phyloP scores from a whole-genome alignment of 2,888 invertebrate genomes.

The Mycalesis mineus region DNA sequence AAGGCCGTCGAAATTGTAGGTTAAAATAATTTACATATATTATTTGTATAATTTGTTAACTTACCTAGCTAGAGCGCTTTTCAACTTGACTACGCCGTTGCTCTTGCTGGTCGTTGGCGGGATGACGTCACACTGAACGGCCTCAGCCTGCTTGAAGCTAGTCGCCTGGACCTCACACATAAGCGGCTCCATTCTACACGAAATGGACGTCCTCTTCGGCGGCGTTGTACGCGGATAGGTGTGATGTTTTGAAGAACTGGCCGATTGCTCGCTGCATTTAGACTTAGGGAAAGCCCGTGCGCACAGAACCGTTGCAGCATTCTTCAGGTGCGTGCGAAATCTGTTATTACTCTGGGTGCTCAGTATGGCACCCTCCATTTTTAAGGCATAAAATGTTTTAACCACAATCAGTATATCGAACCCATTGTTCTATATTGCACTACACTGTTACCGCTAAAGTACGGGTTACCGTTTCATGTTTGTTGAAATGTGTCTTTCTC shows the following conservation, averaged over 20 bases:
- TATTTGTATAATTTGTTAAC: too few relatives aligned
- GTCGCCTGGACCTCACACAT: constrained; percentile 42
- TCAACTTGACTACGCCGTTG: constrained; percentile 54
- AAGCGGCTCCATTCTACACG: constrained; percentile 62
- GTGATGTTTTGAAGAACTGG: constrained; percentile 57
- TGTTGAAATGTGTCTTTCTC: neutral
- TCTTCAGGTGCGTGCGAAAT: constrained; percentile 67
- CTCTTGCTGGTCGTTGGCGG: constrained; percentile 41
- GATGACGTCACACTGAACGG: constrained; percentile 39
- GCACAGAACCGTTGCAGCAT: constrained; percentile 69
- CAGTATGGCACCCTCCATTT: constrained; percentile 76
- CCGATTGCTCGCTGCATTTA: constrained; percentile 56
- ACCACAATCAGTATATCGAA: constrained; percentile 54
- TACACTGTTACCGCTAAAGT: constrained; percentile 25
- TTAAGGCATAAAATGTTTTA: constrained; percentile 28
- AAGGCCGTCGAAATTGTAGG: too few relatives aligned
- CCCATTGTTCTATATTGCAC: constrained; percentile 47
- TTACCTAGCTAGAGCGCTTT: constrained; percentile 66
- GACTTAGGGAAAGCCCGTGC: constrained; percentile 71
- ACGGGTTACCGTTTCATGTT: constrained; percentile 9
- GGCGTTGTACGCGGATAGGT: constrained; percentile 65
- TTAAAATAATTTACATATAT: too few relatives aligned
- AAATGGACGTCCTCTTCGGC: constrained; percentile 57
- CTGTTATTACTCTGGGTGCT: constrained; percentile 70
- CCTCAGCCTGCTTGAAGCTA: constrained; percentile 44